Percentiles rank a stretch among this genome's conserved stretches.
Conservation (phyloP, 1,140 invertebrate genomes). For the Sweltsa coloradensis region DNA sequence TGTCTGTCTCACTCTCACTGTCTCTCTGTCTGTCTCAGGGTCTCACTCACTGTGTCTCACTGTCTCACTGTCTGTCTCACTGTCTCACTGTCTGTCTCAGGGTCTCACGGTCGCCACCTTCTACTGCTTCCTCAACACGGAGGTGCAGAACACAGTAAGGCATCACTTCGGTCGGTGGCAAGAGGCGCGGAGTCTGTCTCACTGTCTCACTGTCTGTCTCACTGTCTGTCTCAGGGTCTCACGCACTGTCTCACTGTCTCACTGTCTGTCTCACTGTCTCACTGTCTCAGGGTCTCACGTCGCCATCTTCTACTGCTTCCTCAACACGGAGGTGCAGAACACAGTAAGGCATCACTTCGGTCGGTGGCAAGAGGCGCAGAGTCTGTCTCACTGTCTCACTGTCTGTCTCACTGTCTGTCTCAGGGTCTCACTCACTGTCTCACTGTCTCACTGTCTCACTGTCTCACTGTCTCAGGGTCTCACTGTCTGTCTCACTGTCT, state of each 20-base stretch:
- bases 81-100: slow-evolving; percentile 32
- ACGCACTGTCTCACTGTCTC: no score
- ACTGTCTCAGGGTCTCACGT: slow-evolving; percentile 84
- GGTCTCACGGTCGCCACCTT: slow-evolving; percentile 76
- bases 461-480: slow-evolving; percentile 60
- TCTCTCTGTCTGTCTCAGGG: no score
- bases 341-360: slow-evolving; percentile 66
- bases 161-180: slow-evolving; percentile 73
- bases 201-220: no score
- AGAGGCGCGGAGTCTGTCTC: slow-evolving; percentile 41
- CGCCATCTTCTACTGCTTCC: slow-evolving; percentile 81
- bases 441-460: no score
- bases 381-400: no score
- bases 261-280: no score
- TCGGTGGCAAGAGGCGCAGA: slow-evolving; percentile 63
- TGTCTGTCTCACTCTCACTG: no score
- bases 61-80: no score
- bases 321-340: slow-evolving; percentile 83
- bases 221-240: no score
- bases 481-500: slow-evolving; percentile 37
- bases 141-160: slow-evolving; percentile 72
- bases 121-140: slow-evolving; percentile 87
- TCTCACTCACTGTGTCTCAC: no score
- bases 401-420: slow-evolving; percentile 8
- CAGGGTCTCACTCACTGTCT: slow-evolving; percentile 59